Evolutionary conservation across 2,113 vertebrate genomes (phyloP).

Genomic region (Ornithorhynchus anatinus): DNA sequence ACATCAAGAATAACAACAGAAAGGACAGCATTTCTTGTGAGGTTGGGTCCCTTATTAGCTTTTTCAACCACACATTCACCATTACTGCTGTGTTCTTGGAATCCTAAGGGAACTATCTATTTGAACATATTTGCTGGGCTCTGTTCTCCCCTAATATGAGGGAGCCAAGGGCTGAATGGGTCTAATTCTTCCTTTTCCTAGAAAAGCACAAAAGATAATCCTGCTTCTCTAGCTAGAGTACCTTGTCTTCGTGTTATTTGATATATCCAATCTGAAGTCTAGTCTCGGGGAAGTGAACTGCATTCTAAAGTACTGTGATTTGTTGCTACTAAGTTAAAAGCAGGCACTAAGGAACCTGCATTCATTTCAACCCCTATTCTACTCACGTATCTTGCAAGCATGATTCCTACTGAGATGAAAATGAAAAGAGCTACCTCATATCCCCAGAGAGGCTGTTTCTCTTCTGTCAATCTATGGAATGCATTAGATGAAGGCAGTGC

Average conservation of each 20-base stretch:
- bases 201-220: no score
- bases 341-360: neutral
- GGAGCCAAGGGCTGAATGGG: no score
- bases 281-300: neutral
- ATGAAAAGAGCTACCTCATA: neutral
- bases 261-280: neutral
- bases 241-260: neutral
- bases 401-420: constrained; percentile 36
- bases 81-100: no score
- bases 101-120: no score
- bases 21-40: no score
- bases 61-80: no score
- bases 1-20: no score
- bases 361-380: neutral
- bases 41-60: no score
- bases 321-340: neutral
- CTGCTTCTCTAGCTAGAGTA: neutral
- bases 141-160: no score
- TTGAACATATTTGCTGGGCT: no score
- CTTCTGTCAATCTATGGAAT: neutral
- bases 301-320: neutral
- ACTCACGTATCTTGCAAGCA: neutral
- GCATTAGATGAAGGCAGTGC: neutral
- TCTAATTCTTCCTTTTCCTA: no score
- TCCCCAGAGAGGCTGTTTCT: neutral